Percentiles rank a stretch among this genome's conserved stretches.
phyloP scores from a whole-genome alignment of 53 echinoderm and acorn worm genomes.

The Paelopatides confundens region DNA sequence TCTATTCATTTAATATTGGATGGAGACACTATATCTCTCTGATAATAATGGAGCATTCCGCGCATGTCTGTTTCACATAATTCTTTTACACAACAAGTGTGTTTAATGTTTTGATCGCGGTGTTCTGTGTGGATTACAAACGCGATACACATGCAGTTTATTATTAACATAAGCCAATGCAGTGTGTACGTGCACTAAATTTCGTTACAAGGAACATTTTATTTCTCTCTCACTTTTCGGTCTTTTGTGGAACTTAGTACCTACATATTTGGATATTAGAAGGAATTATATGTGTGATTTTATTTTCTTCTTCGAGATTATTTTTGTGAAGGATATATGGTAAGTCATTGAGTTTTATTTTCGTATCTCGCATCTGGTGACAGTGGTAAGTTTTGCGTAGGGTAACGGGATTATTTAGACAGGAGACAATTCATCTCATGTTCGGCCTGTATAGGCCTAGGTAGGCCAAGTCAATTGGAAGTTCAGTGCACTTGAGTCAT shows the following conservation, averaged over 20 bases:
- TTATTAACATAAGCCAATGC: background rate
- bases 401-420: too few species aligned
- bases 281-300: background rate
- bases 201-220: background rate
- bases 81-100: conserved; percentile 24
- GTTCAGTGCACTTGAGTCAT: conserved; percentile 12
- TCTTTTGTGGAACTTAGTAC: background rate
- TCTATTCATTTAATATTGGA: too few species aligned
- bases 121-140: too few species aligned
- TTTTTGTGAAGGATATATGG: background rate
- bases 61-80: background rate
- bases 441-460: too few species aligned
- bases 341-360: background rate
- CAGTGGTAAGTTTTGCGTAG: too few species aligned
- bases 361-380: too few species aligned
- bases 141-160: background rate
- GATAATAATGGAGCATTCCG: background rate
- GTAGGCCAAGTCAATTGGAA: too few species aligned
- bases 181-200: background rate
- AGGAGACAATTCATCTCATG: too few species aligned
- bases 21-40: background rate
- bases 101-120: background rate
- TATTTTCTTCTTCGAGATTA: background rate
- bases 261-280: background rate
- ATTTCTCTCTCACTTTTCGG: background rate